A percentile compares a stretch with the other conserved stretches of the same genome.
These are phyloP conservation scores for Pseudococcus viburni DNA, from an alignment of 2,888 invertebrate genomes.

Conservation along the genomic window DNA sequence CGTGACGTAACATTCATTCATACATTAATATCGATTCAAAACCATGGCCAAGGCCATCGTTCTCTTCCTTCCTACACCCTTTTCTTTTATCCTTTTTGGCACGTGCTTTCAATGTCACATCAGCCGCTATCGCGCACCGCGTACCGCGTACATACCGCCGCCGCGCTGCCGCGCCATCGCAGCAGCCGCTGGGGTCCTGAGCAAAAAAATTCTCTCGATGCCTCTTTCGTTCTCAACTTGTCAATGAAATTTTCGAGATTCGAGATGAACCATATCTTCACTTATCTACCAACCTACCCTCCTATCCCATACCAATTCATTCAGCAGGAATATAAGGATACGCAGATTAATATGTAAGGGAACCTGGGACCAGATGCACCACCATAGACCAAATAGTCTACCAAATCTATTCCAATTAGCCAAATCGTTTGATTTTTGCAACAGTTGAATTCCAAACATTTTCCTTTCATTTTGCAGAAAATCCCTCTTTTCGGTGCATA, in stretches of 20 bases:
- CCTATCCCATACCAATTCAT: too few species aligned
- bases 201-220: neutral
- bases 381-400: neutral
- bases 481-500: too few species aligned
- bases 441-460: too few species aligned
- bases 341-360: too few species aligned
- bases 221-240: neutral
- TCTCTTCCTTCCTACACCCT: slow-evolving; percentile 63
- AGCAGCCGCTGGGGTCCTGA: neutral
- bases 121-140: neutral
- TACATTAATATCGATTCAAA: slow-evolving; percentile 65
- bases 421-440: too few species aligned
- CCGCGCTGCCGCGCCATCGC: too few species aligned
- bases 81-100: slow-evolving; percentile 63
- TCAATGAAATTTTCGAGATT: neutral
- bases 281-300: neutral
- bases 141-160: too few species aligned
- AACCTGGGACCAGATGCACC: too few species aligned
- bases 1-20: slow-evolving; percentile 65
- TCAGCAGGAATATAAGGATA: too few species aligned
- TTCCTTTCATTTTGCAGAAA: too few species aligned
- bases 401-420: too few species aligned
- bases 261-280: too few species aligned
- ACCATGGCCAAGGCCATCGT: slow-evolving; percentile 63
- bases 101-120: slow-evolving; percentile 66